phyloP scores from a whole-genome alignment of 2,888 invertebrate genomes.

The Epirrhoe tristata region DNA sequence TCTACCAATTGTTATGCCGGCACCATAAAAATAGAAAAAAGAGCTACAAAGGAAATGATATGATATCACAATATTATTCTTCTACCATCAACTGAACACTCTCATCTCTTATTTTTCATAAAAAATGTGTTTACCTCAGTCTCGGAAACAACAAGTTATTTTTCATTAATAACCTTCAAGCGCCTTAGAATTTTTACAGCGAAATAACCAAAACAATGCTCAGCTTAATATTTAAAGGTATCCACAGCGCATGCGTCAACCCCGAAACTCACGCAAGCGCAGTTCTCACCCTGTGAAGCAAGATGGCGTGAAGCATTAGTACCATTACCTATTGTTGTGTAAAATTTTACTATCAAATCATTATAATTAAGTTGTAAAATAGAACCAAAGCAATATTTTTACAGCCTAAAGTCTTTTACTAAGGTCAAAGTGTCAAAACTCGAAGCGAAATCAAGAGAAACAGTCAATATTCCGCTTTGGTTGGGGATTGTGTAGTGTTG shows the following conservation, averaged over 20 bases:
- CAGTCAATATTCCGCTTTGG: conserved; percentile 17
- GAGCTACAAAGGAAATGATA: too few species aligned
- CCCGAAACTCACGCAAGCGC: conserved; percentile 54
- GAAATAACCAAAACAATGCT: conserved; percentile 27
- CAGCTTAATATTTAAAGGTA: conserved; percentile 15
- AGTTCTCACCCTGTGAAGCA: conserved; percentile 33
- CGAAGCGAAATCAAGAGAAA: conserved; percentile 6
- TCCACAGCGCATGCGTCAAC: conserved; percentile 33
- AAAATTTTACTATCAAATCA: conserved; percentile 48
- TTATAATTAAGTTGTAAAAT: conserved; percentile 33
- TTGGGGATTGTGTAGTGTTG: conserved; percentile 50
- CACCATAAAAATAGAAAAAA: too few species aligned
- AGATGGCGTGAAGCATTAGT: conserved; percentile 59
- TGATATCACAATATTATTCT: too few species aligned
- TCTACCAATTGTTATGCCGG: too few species aligned
- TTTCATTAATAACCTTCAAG: conserved; percentile 20
- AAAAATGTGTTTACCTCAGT: not conserved
- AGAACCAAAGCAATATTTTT: conserved; percentile 19
- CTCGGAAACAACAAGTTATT: conserved; percentile 11
- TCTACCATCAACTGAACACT: not conserved
- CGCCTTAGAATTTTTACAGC: conserved; percentile 10
- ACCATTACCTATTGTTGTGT: conserved; percentile 53
- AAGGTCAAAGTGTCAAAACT: conserved; percentile 11
- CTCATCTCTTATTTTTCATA: not conserved
- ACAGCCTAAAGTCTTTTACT: conserved; percentile 10